Evolutionary conservation across 2,888 invertebrate species (phyloP), one percentile per base, ranked within the genome.

Genomic region (Lysandra coridon): DNA sequence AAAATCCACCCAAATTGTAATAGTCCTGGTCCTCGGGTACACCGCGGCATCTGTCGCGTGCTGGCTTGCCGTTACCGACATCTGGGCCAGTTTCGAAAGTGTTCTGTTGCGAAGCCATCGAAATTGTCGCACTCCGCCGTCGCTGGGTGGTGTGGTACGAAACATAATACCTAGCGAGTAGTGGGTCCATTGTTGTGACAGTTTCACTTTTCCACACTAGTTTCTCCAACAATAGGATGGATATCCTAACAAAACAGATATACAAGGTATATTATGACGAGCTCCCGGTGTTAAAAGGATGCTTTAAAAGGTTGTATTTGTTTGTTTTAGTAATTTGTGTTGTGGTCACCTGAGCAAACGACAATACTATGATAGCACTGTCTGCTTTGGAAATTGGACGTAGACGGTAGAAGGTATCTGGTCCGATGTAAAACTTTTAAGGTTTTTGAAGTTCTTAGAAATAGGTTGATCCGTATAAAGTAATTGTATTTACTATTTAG

Each of bases 71-170:
- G 94, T 93, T 94, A 83, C 86, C 87, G 88, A 85, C 93, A 94
- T 90, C 93, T 94, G 92, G 94, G 94, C 89, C 94, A 93, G 88
- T 92, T 94, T 94, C 91, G 94, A 94, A 94, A 94, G 94, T 94
- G 84, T 83, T 82, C 83, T 82, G 83, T 83, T 83, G 81, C 84
- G 83, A 84, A 84, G 83, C 84, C 83, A 85, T 89, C 88, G 85
- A 90, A 92, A 90, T 90, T 87, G 86, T 87, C 62, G 86, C 87
- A 87, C 87, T 90, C 88, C 90, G 90, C 90, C 88, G 88, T 88
- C 88, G 87, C 88, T 30, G 49, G 44, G 60, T 40, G 40, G 73
- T 79, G 75, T 12, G 12, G 14, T 17, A 30, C 60, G 60, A 40
- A 62, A 74, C 60, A 74, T 60, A 74, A 79, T 79, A 57, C 62